Evolutionary conservation across 2,113 vertebrate genomes (phyloP), one percentile per base, ranked within the genome.

Genomic region (Sander vitreus): DNA sequence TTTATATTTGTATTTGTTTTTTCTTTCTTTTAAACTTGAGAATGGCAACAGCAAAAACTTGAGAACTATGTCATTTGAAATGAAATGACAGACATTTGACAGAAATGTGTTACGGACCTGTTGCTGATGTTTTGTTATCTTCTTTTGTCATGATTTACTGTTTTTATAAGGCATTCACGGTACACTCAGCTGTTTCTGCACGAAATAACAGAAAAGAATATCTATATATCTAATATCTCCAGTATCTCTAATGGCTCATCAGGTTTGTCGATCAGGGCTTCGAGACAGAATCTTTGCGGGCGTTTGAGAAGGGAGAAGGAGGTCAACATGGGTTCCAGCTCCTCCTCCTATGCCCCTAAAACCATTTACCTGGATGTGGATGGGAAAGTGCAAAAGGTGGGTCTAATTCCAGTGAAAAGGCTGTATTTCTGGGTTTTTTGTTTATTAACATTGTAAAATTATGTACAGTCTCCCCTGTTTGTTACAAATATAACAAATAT

Each of bases 281-380:
- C 10, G 21, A 66, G 36, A 54, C 25, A 57, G 3, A 69, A 68
- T 64, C 71, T 73, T 64, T 76, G 62, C 27, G 6, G 68, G 78
- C 59, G 78, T 60, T 6, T 66, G 55, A 73, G 78, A 66, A 66
- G 91, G 82, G 87, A 81, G 86, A 84, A 77, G 73, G 72, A 89
- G 89, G 85, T 85, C 79, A 89, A 71, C 75, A 96, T 96, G 95
- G 95, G 95, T 77, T 95, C 95, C 84, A 89, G 93, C 78, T 93
- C 95, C 78, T 96, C 95, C 70, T 95, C 92, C 51, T 95, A 95
- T 57, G 71, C 90, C 72, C 94, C 94, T 7, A 95, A 93, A 91
- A 76, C 88, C 19, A 94, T 95, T 91, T 95, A 95, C 84, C 88
- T 96, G 87, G 92, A 96, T 54, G 95, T 95, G 86, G 94, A 95